These are phyloP conservation scores for Fabriciana adippe DNA, from an alignment of 2,888 invertebrate genomes.

Conservation along the genomic window DNA sequence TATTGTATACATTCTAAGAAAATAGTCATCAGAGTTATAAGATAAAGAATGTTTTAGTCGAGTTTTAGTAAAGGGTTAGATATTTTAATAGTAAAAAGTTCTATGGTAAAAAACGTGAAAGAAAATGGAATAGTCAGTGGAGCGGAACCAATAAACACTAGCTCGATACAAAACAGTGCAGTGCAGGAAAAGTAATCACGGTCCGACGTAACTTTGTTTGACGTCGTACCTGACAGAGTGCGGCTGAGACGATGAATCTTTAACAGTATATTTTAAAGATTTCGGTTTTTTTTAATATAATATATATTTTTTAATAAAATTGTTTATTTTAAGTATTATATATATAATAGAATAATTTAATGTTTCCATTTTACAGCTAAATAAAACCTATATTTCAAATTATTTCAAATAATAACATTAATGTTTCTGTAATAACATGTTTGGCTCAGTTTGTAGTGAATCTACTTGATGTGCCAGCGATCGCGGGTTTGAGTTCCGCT, in stretches of 20 bases:
- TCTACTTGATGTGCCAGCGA: no score
- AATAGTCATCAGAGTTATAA: neutral
- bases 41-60: slow-evolving; percentile 17
- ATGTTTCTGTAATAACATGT: no score
- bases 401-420: no score
- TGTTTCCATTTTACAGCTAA: no score
- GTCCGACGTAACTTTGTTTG: slow-evolving; percentile 59
- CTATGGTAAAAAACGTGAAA: slow-evolving; percentile 28
- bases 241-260: neutral
- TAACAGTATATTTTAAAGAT: neutral
- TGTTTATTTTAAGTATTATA: no score
- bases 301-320: no score
- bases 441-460: no score
- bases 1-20: no score
- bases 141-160: slow-evolving; percentile 51
- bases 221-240: slow-evolving; percentile 46
- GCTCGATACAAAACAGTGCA: slow-evolving; percentile 43
- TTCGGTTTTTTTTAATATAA: no score
- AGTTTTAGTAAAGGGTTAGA: slow-evolving; percentile 19
- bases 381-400: no score
- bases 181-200: slow-evolving; percentile 64
- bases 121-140: slow-evolving; percentile 44
- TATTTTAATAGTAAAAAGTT: slow-evolving; percentile 21
- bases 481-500: no score
- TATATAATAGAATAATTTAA: no score